These are phyloP conservation scores for Amiota communis DNA, from an alignment of 2,888 invertebrate species.

Conservation along the genomic window DNA sequence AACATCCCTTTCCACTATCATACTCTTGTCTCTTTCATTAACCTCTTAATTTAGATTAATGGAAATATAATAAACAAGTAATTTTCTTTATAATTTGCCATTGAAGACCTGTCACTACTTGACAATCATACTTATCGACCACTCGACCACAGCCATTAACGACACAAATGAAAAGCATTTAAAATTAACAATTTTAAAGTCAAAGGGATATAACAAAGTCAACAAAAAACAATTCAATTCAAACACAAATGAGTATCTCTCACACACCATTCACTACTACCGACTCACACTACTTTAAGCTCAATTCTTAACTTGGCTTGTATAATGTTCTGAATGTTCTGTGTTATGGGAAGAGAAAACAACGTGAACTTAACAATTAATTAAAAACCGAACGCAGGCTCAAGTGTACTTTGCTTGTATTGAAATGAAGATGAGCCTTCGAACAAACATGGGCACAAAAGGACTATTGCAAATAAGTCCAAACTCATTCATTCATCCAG, in stretches of 20 bases:
- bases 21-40: too few species aligned
- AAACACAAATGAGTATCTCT: too few species aligned
- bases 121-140: neutral
- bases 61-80: neutral
- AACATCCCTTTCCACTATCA: too few species aligned
- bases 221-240: too few species aligned
- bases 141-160: constrained; percentile 1
- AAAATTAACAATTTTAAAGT: constrained; percentile 25
- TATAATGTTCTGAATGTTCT: neutral
- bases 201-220: constrained; percentile 5
- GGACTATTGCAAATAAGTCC: too few species aligned
- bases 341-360: neutral
- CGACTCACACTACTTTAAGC: too few species aligned
- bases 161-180: constrained; percentile 16
- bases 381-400: constrained; percentile 10
- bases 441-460: too few species aligned
- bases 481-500: too few species aligned
- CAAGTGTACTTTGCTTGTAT: constrained; percentile 14
- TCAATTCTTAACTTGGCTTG: too few species aligned
- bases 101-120: neutral
- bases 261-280: too few species aligned
- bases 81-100: neutral
- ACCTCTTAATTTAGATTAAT: neutral
- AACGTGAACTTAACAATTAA: constrained; percentile 16
- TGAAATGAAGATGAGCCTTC: constrained; percentile 7